Evolutionary conservation across 2,113 vertebrate species (phyloP).

Genomic region (Ciconia boyciana): DNA sequence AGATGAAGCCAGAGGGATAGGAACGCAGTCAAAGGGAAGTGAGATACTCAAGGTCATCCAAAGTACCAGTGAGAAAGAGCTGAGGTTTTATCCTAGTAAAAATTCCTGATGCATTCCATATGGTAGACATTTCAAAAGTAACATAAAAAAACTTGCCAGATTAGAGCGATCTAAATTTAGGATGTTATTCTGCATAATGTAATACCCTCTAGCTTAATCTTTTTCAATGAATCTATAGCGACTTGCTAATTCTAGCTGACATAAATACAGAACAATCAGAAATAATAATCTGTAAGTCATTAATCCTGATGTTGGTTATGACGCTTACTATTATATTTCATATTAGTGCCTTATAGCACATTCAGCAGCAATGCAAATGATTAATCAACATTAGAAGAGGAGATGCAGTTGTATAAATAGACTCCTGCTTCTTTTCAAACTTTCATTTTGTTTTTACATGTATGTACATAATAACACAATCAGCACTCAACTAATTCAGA

Average conservation of each 20-base stretch:
- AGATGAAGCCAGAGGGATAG: not conserved
- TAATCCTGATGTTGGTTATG: constrained; percentile 14
- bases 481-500: not conserved
- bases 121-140: not conserved
- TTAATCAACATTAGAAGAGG: not conserved
- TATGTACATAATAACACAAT: not conserved
- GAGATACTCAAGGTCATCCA: not conserved
- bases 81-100: constrained; percentile 5
- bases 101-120: not conserved
- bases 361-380: not conserved
- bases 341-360: not conserved
- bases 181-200: not conserved
- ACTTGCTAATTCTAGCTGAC: not conserved
- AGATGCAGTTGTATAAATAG: not conserved
- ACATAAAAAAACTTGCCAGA: constrained; percentile 5
- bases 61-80: not conserved
- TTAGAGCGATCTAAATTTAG: not conserved
- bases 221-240: not conserved
- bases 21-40: not conserved
- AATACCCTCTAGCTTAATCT: not conserved
- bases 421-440: not conserved
- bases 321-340: not conserved
- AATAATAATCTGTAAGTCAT: constrained; percentile 23
- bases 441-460: not conserved
- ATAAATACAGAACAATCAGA: constrained; percentile 43